Base-by-base conservation (phyloP, 1,140 invertebrate genomes). In the Lordiphosa collinella region DNA sequence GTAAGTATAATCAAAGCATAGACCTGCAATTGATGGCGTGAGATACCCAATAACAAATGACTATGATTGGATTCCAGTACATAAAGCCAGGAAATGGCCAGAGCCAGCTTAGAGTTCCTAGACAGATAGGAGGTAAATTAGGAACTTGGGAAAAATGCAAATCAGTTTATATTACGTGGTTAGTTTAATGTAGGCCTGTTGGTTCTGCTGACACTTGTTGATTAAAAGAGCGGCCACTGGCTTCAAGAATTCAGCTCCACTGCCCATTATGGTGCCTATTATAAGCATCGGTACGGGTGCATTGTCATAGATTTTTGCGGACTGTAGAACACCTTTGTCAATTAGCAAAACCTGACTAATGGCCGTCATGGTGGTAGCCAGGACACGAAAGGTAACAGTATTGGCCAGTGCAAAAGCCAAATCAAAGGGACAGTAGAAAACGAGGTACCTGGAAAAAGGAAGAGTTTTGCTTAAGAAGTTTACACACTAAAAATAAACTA, bases 401-500 rank as follows among this genome's bases (percentile, higher is more conserved):
- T 35, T 12, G 14, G 57, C 63, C 56, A 73, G 5, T n/a, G 0
- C 32, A 5, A 22, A 35, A 3, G 35, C 67, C n/a, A 62, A 14
- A 11, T 82, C 72, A n/a, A 58, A 69, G 34, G 78, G 78, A 12
- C 58, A 64, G 29, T 76, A 82, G 49, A 84, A 82, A 3, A 82
- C 54, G 34, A 71, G 32, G 41, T 82, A 82, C 66, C 66, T 69
- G 38, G n/a, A 9, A 12, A 29, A 6, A n/a, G 22, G 3, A 49
- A 49, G 18, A 18, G n/a, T n/a, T n/a, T n/a, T n/a, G n/a, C n/a
- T n/a, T n/a, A n/a, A n/a, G n/a, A n/a, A n/a, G n/a, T n/a, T n/a
- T n/a, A n/a, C n/a, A n/a, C n/a, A n/a, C n/a, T n/a, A n/a, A n/a
- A n/a, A n/a, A n/a, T n/a, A n/a, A n/a, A n/a, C n/a, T n/a, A n/a